phyloP scores from a whole-genome alignment of 92 coral and sea anemone species.

The Porites evermanni region DNA sequence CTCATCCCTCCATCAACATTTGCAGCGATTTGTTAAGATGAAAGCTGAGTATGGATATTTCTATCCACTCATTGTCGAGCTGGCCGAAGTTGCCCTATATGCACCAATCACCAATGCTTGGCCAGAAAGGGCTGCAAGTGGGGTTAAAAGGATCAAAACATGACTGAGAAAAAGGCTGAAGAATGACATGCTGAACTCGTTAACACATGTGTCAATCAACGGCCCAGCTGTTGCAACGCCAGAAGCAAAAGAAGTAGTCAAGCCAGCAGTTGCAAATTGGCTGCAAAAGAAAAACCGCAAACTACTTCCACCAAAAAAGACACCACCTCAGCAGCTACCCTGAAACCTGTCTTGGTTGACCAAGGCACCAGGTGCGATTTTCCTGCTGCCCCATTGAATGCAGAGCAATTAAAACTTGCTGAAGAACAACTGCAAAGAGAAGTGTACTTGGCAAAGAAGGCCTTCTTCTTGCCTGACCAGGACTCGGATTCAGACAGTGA shows the following conservation, averaged over 20 bases:
- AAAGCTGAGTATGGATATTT: constrained; percentile 35
- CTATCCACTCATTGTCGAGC: constrained; percentile 36
- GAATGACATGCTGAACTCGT: too few relatives aligned
- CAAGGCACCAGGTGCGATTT: constrained; percentile 54
- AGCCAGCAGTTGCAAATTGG: too few relatives aligned
- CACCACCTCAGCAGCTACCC: not conserved
- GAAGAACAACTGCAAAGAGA: too few relatives aligned
- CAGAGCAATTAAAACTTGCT: too few relatives aligned
- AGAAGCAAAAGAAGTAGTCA: too few relatives aligned
- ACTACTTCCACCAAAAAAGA: too few relatives aligned
- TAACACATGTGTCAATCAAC: not conserved
- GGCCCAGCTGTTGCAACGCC: constrained; percentile 31
- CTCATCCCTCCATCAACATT: constrained; percentile 22
- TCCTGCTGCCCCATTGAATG: constrained; percentile 9
- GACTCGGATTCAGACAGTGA: too few relatives aligned
- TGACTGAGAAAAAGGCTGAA: too few relatives aligned
- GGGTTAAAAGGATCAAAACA: too few relatives aligned
- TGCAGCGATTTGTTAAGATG: constrained; percentile 41
- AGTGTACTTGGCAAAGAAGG: too few relatives aligned
- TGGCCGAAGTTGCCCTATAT: constrained; percentile 56
- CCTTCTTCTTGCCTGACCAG: too few relatives aligned
- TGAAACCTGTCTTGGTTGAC: constrained; percentile 33
- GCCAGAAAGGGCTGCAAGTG: not conserved
- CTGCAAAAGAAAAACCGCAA: too few relatives aligned
- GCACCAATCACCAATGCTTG: constrained; percentile 47